Evolutionary conservation across 2,888 invertebrate genomes (phyloP).

Genomic region (Erynnis tages): DNA sequence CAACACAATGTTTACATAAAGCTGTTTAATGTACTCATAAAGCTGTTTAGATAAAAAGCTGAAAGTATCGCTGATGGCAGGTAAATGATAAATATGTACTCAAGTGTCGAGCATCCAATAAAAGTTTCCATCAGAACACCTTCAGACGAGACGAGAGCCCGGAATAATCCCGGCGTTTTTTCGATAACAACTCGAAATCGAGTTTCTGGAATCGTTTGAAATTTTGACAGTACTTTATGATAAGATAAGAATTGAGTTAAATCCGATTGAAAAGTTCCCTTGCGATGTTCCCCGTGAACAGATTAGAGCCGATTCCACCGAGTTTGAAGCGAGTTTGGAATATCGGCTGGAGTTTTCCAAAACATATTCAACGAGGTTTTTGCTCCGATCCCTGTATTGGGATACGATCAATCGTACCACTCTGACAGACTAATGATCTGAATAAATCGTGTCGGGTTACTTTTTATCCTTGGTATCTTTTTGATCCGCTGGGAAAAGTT

Average conservation of each 20-base stretch:
- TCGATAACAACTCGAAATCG: slow-evolving; percentile 32
- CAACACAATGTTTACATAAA: no score
- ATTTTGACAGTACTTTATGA: slow-evolving; percentile 66
- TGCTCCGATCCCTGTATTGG: slow-evolving; percentile 7
- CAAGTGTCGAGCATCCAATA: slow-evolving; percentile 13
- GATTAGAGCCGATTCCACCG: slow-evolving; percentile 53
- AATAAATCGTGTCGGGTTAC: slow-evolving; percentile 19
- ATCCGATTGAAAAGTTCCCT: slow-evolving; percentile 70
- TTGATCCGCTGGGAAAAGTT: background rate
- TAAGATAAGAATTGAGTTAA: slow-evolving; percentile 66
- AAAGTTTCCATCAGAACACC: slow-evolving; percentile 13
- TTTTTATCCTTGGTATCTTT: slow-evolving; percentile 2
- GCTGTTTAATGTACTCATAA: no score
- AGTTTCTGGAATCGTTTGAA: slow-evolving; percentile 52
- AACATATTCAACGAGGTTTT: slow-evolving; percentile 26
- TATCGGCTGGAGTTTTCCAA: slow-evolving; percentile 11
- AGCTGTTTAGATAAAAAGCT: no score
- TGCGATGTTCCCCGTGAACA: slow-evolving; percentile 56
- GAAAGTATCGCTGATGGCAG: no score
- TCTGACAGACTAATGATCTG: slow-evolving; percentile 22
- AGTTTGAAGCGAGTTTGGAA: slow-evolving; percentile 30
- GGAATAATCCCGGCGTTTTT: slow-evolving; percentile 19
- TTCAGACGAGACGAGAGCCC: slow-evolving; percentile 5
- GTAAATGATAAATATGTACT: slow-evolving; percentile 1
- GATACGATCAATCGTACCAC: slow-evolving; percentile 18